Evolutionary conservation across 1,140 invertebrate genomes (phyloP), one percentile per base, ranked within the genome.

Genomic region (Xylocopa sonorina): DNA sequence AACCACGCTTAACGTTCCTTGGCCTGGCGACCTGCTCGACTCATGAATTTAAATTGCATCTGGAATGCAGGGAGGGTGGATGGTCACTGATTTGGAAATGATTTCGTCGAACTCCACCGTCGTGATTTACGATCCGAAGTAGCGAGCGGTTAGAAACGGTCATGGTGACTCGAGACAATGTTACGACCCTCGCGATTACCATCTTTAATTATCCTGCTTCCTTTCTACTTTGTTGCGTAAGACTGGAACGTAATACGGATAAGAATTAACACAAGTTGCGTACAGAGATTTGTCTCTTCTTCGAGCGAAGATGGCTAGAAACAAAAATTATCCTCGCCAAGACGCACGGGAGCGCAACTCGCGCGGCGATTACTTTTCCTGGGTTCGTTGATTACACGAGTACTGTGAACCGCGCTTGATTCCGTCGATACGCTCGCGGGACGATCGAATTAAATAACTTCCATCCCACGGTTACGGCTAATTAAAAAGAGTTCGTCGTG

Each of bases 301-400:
- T 9, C 9, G 38, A 38, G 1, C 1, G 27, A 21, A n/a, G 14
- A 12, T 10, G 5, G 16, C n/a, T n/a, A 18, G 5, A 38, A n/a
- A 57, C 29, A 50, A 73, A n/a, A 73, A 62, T 62, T 62, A 38
- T 62, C 57, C 29, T 67, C 46, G 46, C 10, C 32, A 62, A 73
- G 43, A 41, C 71, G 71, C 71, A 50, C 71, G 57, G 55, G 12
- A 60, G 43, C 57, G 46, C n/a, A 60, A 73, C 69, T 34, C 53
- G 43, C n/a, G 55, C 69, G 51, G 21, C 69, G 32, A 73, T 62
- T 62, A 51, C 57, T 73, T 38, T 50, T 68, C 51, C 41, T 43
- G 3, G 4, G 29, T 2, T 34, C 57, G 71, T 18, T 73, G 62
- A 73, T 62, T 62, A n/a, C 43, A 71, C 68, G 53, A 73, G 62